phyloP scores from a whole-genome alignment of 1,140 invertebrate genomes.

The Trachymyrmex septentrionalis region DNA sequence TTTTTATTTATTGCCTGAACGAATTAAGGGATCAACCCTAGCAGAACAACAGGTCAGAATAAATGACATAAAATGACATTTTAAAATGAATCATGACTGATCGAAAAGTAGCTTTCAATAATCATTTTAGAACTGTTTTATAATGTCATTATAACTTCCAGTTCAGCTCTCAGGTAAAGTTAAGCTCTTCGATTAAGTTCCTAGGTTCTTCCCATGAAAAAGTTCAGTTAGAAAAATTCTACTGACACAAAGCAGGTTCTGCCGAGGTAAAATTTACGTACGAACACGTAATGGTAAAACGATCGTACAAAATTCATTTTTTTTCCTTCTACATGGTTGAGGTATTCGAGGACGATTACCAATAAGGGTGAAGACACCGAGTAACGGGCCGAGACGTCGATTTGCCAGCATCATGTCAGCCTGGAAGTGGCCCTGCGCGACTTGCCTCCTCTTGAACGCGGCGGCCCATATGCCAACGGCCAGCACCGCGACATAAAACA shows the following conservation, averaged over 20 bases:
- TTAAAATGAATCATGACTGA: no score
- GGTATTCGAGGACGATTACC: slow-evolving; percentile 86
- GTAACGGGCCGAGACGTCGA: slow-evolving; percentile 91
- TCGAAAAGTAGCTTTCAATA: no score
- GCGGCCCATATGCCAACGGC: slow-evolving; percentile 92
- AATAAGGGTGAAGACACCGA: slow-evolving; percentile 93
- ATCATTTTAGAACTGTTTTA: no score
- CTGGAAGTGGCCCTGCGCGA: slow-evolving; percentile 81
- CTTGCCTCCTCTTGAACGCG: slow-evolving; percentile 87
- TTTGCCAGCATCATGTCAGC: slow-evolving; percentile 93
- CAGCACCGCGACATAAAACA: slow-evolving; percentile 91
- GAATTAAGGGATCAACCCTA: background rate
- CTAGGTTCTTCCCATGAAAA: no score
- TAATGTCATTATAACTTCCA: no score
- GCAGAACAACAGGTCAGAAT: no score
- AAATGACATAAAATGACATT: no score
- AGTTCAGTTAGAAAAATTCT: background rate
- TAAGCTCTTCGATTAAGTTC: no score
- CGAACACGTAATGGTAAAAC: background rate
- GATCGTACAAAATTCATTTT: background rate
- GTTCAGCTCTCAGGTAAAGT: no score
- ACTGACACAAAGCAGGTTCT: background rate
- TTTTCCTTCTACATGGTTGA: background rate
- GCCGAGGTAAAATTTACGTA: background rate
- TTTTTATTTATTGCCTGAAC: background rate